These are phyloP conservation scores for Trypoxylus dichotomus DNA, from an alignment of 1,140 invertebrate genomes.

Conservation along the genomic window DNA sequence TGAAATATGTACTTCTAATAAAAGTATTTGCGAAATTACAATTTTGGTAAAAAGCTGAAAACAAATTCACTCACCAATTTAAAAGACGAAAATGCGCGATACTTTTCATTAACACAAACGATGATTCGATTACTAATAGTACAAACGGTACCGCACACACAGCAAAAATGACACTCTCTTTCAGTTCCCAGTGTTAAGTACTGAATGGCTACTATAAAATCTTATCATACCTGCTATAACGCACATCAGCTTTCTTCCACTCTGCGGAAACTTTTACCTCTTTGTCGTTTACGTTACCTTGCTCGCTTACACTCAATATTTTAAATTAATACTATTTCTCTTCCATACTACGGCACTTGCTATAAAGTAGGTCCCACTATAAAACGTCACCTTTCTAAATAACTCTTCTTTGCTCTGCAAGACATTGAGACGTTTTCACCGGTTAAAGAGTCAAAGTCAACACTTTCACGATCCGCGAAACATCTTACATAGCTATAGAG, in stretches of 20 bases:
- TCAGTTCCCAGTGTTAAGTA: constrained; percentile 4
- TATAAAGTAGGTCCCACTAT: constrained; percentile 11
- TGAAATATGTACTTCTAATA: too few species aligned
- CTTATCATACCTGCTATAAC: not conserved
- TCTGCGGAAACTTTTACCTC: not conserved
- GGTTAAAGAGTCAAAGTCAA: constrained; percentile 1
- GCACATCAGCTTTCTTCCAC: constrained; percentile 11
- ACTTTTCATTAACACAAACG: not conserved
- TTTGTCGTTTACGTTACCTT: not conserved
- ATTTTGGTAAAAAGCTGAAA: too few species aligned
- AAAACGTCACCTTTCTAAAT: constrained; percentile 10
- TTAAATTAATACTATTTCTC: not conserved
- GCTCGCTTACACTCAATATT: not conserved
- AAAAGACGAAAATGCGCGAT: too few species aligned
- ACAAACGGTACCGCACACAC: constrained; percentile 17
- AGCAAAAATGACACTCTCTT: constrained; percentile 14
- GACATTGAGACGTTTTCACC: constrained; percentile 15
- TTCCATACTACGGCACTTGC: constrained; percentile 9
- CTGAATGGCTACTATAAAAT: not conserved
- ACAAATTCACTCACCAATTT: too few species aligned
- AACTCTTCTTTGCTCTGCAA: not conserved
- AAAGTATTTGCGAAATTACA: too few species aligned
- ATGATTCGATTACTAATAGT: not conserved
- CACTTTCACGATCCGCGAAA: not conserved
- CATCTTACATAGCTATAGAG: not conserved